Conservation (phyloP, 2,888 invertebrate species). For the Dermolepida albohirtum region DNA sequence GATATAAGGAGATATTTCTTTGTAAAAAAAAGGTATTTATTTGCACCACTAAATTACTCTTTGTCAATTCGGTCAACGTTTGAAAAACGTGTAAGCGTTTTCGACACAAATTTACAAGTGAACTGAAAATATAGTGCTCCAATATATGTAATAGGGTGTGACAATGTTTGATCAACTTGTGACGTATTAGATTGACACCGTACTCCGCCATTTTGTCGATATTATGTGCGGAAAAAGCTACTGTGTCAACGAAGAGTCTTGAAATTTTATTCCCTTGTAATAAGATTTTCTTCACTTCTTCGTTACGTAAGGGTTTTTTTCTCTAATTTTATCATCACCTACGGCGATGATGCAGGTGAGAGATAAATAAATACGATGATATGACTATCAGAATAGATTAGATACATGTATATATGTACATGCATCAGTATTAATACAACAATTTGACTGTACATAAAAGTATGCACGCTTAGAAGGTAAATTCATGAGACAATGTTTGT, state of each 20-base stretch:
- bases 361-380: constrained; percentile 33
- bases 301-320: constrained; percentile 20
- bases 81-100: constrained; percentile 29
- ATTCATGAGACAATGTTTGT: neutral
- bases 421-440: constrained; percentile 11
- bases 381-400: constrained; percentile 36
- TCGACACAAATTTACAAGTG: constrained; percentile 28
- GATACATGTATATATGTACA: constrained; percentile 10
- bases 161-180: constrained; percentile 31
- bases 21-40: constrained; percentile 5
- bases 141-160: constrained; percentile 29
- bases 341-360: constrained; percentile 26
- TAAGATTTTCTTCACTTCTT: constrained; percentile 4
- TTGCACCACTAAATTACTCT: neutral
- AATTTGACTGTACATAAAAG: constrained; percentile 4
- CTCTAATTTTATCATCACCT: constrained; percentile 1
- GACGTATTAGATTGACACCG: constrained; percentile 19
- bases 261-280: constrained; percentile 6
- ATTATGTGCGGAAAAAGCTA: neutral
- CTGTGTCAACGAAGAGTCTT: constrained; percentile 4
- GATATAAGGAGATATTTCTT: neutral
- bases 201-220: constrained; percentile 24
- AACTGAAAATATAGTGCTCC: constrained; percentile 11
- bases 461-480: neutral
- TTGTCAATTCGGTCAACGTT: neutral